phyloP scores from a whole-genome alignment of 2,113 vertebrate species.

The Trichomycterus rosablanca region DNA sequence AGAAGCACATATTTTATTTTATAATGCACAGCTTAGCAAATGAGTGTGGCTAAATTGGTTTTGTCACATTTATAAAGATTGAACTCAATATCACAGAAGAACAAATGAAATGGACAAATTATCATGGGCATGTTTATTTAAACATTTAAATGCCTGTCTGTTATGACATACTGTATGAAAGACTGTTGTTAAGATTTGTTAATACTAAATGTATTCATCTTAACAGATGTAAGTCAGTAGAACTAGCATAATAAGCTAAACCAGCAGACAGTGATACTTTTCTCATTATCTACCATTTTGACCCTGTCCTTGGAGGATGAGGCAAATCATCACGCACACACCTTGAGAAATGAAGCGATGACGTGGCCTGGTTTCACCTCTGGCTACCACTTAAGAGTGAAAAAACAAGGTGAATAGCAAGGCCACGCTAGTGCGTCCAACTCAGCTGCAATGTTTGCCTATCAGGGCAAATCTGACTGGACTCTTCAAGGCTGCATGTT shows the following conservation, averaged over 20 bases:
- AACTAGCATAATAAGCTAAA: background rate
- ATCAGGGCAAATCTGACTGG: slow-evolving; percentile 22
- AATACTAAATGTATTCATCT: no score
- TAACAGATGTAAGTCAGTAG: background rate
- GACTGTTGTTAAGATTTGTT: no score
- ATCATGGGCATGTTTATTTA: no score
- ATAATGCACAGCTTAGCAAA: no score
- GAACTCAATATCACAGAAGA: no score
- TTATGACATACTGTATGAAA: no score
- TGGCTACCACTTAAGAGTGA: slow-evolving; percentile 38
- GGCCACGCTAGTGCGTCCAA: background rate
- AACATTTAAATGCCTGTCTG: no score
- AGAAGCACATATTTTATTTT: no score
- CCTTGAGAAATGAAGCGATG: slow-evolving; percentile 45
- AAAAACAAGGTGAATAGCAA: slow-evolving; percentile 23
- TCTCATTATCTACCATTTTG: slow-evolving; percentile 17
- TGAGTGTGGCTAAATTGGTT: no score
- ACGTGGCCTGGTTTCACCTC: slow-evolving; percentile 25
- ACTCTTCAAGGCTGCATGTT: slow-evolving; percentile 81
- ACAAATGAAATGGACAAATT: no score
- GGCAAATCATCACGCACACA: slow-evolving; percentile 21
- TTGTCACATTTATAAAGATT: no score
- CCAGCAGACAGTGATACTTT: background rate
- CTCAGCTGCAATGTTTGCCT: slow-evolving; percentile 18
- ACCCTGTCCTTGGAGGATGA: slow-evolving; percentile 36